Conservation (phyloP, 2,113 vertebrate genomes). For the Pachypanchax playfairii region DNA sequence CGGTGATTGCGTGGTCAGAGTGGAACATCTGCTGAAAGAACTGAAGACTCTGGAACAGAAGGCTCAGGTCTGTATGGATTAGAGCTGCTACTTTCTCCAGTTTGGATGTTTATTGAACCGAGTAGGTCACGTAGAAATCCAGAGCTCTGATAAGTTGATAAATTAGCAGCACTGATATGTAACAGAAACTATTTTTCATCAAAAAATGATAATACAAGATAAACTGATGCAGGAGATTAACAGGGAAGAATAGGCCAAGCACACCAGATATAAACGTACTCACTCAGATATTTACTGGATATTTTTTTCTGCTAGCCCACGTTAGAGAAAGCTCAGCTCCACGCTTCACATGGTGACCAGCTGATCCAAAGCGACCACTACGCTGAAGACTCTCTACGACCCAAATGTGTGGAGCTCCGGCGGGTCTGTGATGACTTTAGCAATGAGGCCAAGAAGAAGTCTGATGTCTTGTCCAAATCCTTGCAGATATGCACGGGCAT, state of each 20-base stretch:
- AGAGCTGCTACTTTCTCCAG: no score
- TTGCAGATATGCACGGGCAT: slow-evolving; percentile 88
- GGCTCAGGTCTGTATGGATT: slow-evolving; percentile 87
- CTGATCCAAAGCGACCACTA: slow-evolving; percentile 95
- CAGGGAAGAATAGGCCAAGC: no score
- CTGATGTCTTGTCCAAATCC: slow-evolving; percentile 86
- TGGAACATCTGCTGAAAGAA: slow-evolving; percentile 87
- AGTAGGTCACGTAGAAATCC: no score
- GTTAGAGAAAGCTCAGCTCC: slow-evolving; percentile 89
- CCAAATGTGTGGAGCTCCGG: slow-evolving; percentile 92
- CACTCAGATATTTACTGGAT: no score
- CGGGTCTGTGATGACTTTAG: slow-evolving; percentile 90
- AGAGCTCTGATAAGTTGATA: no score
- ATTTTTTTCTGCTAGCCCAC: slow-evolving; percentile 80
- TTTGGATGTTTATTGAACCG: no score
- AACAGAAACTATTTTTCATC: no score
- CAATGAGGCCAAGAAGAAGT: slow-evolving; percentile 91
- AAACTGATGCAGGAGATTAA: no score
- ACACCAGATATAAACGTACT: no score
- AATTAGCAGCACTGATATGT: no score
- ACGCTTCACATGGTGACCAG: slow-evolving; percentile 89
- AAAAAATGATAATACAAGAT: no score
- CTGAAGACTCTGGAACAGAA: slow-evolving; percentile 85
- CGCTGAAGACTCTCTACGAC: slow-evolving; percentile 90
- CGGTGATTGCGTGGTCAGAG: slow-evolving; percentile 83